Conservation (phyloP, 2,888 invertebrate species). For the Eupithecia subumbrata region DNA sequence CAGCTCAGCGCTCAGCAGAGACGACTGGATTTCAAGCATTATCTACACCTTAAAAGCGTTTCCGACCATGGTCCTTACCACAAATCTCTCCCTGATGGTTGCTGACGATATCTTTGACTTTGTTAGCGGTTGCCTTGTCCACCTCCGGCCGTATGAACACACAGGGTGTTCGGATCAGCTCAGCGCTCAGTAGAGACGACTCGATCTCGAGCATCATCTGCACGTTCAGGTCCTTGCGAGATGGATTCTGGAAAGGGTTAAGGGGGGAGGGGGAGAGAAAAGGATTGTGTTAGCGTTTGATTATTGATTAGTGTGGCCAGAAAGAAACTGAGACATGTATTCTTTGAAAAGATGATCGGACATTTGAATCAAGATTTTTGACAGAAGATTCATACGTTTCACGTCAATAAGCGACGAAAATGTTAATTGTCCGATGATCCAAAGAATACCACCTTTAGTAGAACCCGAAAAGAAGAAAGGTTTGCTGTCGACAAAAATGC, state of each 20-base stretch:
- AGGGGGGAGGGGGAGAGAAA: constrained; percentile 50
- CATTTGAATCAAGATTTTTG: neutral
- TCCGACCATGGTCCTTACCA: constrained; percentile 66
- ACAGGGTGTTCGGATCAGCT: constrained; percentile 90
- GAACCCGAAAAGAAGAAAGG: neutral
- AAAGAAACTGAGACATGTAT: neutral
- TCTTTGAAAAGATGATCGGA: neutral
- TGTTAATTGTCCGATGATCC: neutral
- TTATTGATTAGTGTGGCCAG: neutral
- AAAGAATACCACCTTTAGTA: neutral
- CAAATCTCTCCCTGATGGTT: constrained; percentile 92
- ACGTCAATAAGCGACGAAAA: neutral
- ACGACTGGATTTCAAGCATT: constrained; percentile 94
- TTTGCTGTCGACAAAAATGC: neutral
- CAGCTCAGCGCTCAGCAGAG: constrained; percentile 90
- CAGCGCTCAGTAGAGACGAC: constrained; percentile 91
- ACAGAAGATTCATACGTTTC: neutral
- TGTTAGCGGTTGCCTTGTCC: constrained; percentile 90
- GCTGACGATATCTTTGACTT: constrained; percentile 94
- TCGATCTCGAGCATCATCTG: constrained; percentile 97
- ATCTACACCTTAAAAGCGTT: constrained; percentile 91
- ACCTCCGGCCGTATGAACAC: constrained; percentile 93
- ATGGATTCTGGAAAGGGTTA: constrained; percentile 89
- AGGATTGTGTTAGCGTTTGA: constrained; percentile 47
- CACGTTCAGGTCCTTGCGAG: constrained; percentile 94